Percentiles rank a stretch among this genome's conserved stretches.
Evolutionary conservation across 2,888 invertebrate genomes (phyloP).

Genomic region (Phrixothrix hirtus): DNA sequence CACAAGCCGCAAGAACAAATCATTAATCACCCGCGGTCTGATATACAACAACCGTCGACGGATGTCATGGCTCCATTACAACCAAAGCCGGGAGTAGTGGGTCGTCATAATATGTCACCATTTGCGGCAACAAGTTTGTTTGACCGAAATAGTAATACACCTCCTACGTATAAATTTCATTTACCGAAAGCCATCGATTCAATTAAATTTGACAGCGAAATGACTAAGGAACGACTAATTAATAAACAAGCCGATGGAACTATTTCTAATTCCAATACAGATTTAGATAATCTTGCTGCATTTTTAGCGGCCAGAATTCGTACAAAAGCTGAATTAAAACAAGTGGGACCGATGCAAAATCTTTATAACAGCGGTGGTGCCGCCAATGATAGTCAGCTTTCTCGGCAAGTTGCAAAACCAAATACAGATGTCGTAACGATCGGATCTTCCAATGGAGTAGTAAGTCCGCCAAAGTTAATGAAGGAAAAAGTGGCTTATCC

Average conservation of each 20-base stretch:
- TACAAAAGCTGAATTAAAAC: slow-evolving; percentile 84
- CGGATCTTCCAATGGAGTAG: slow-evolving; percentile 7
- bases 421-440: not conserved
- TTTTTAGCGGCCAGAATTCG: slow-evolving; percentile 72
- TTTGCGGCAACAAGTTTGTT: slow-evolving; percentile 61
- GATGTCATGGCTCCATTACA: slow-evolving; percentile 54
- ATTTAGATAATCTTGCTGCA: slow-evolving; percentile 64
- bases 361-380: slow-evolving; percentile 32
- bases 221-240: slow-evolving; percentile 27
- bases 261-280: slow-evolving; percentile 45
- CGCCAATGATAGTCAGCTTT: slow-evolving; percentile 46
- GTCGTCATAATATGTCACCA: slow-evolving; percentile 61
- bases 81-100: slow-evolving; percentile 57
- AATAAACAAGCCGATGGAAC: slow-evolving; percentile 38
- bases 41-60: slow-evolving; percentile 53
- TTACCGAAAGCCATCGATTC: slow-evolving; percentile 72
- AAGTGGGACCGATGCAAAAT: slow-evolving; percentile 45
- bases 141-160: slow-evolving; percentile 57
- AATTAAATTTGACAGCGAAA: slow-evolving; percentile 60
- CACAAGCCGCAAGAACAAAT: slow-evolving; percentile 35
- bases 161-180: slow-evolving; percentile 65
- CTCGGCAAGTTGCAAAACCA: no score
- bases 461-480: slow-evolving; percentile 25
- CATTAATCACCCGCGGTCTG: slow-evolving; percentile 41
- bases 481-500: slow-evolving; percentile 36